phyloP scores from a whole-genome alignment of 37 sponge, comb jelly and placozoan genomes.

The Beroe forskalii region DNA sequence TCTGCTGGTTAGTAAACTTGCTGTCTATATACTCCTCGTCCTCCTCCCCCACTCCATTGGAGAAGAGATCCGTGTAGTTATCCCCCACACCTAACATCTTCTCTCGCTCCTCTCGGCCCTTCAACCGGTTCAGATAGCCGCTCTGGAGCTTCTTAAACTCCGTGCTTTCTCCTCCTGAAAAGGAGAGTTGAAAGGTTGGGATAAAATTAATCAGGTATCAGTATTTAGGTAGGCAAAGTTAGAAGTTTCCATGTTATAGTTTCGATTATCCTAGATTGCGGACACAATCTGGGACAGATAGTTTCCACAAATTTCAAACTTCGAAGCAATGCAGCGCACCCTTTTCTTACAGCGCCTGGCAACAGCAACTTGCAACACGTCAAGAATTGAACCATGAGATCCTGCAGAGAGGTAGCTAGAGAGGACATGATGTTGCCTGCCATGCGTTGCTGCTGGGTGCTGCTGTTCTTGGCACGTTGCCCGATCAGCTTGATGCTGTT shows the following conservation, averaged over 20 bases:
- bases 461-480: slow-evolving; percentile 34
- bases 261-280: too few relatives aligned
- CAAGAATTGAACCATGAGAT: too few relatives aligned
- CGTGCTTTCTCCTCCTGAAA: slow-evolving; percentile 4
- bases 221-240: too few relatives aligned
- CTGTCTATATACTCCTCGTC: slow-evolving; percentile 22
- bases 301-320: too few relatives aligned
- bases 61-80: neutral
- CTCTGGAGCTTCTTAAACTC: slow-evolving; percentile 31
- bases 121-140: slow-evolving; percentile 14
- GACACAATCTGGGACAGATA: too few relatives aligned
- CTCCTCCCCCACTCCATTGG: neutral
- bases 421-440: slow-evolving; percentile 61
- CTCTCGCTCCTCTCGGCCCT: slow-evolving; percentile 33
- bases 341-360: too few relatives aligned
- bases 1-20: slow-evolving; percentile 49
- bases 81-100: slow-evolving; percentile 39
- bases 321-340: too few relatives aligned
- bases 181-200: too few relatives aligned
- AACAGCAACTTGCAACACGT: too few relatives aligned
- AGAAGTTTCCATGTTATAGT: too few relatives aligned
- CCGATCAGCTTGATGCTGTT: slow-evolving; percentile 48
- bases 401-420: slow-evolving; percentile 52
- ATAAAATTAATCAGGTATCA: too few relatives aligned
- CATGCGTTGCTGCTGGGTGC: slow-evolving; percentile 54